Percentiles rank a stretch among this genome's conserved stretches.
phyloP scores from a whole-genome alignment of 2,888 invertebrate genomes.

The Watsonalla binaria region DNA sequence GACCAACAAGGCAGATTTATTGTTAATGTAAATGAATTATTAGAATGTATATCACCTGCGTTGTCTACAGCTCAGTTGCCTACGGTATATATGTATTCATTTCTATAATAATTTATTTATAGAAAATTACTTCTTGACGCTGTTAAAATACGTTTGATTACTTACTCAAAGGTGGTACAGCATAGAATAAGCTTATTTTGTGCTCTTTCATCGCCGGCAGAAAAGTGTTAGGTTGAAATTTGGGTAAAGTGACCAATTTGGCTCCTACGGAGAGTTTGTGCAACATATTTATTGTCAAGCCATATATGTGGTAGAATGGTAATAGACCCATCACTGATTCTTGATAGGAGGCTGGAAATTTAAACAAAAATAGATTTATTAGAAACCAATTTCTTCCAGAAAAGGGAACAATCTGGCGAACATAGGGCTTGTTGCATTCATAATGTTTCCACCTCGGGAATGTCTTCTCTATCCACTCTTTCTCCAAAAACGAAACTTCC shows the following conservation, averaged over 20 bases:
- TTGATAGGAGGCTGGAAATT: constrained; percentile 65
- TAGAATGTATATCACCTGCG: no score
- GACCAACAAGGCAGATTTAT: no score
- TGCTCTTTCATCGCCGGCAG: constrained; percentile 80
- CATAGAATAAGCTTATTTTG: constrained; percentile 78
- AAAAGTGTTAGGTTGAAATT: constrained; percentile 84
- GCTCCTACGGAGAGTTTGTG: constrained; percentile 78
- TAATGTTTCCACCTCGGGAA: no score
- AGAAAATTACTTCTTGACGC: no score
- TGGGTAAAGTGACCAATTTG: constrained; percentile 82
- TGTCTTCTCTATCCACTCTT: no score
- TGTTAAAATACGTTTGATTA: not conserved
- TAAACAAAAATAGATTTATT: not conserved
- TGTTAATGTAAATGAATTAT: no score
- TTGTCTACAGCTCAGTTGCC: no score
- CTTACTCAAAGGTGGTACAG: constrained; percentile 87
- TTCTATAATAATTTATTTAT: no score
- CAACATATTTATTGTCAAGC: constrained; percentile 77
- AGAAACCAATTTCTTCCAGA: not conserved
- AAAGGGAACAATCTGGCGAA: no score
- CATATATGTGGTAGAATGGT: constrained; percentile 90
- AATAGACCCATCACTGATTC: constrained; percentile 81
- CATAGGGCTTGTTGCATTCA: no score
- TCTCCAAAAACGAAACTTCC: no score
- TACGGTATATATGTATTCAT: no score